These are phyloP conservation scores for Lontra canadensis DNA, from an alignment of 2,113 vertebrate genomes.

Conservation along the genomic window DNA sequence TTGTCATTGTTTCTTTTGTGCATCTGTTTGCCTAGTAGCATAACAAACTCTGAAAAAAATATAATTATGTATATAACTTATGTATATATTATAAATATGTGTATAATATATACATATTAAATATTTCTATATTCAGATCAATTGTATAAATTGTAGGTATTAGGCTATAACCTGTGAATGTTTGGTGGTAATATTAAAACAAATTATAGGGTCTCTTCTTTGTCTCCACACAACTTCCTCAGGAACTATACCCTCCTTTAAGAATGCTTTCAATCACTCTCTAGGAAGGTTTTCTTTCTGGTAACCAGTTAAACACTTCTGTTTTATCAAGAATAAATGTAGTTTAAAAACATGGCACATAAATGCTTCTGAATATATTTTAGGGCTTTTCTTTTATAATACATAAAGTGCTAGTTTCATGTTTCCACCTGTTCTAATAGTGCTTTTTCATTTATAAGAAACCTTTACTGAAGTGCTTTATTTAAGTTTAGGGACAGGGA, in stretches of 20 bases:
- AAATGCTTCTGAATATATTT: constrained; percentile 44
- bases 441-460: constrained; percentile 68
- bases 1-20: constrained; percentile 1
- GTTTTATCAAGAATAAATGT: constrained; percentile 58
- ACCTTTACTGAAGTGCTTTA: constrained; percentile 59
- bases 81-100: background rate
- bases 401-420: constrained; percentile 64
- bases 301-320: constrained; percentile 33
- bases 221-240: background rate
- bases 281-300: constrained; percentile 29
- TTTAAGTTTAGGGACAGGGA: constrained; percentile 57
- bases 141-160: background rate
- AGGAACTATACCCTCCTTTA: background rate
- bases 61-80: background rate
- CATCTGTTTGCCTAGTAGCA: background rate
- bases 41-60: background rate
- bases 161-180: background rate
- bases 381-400: constrained; percentile 62
- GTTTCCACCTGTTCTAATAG: constrained; percentile 63
- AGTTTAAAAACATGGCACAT: constrained; percentile 51
- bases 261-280: background rate
- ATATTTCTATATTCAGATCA: background rate
- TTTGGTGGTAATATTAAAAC: background rate
- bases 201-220: background rate
- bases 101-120: background rate